These are phyloP conservation scores for Orussus abietinus DNA, from an alignment of 1,140 invertebrate genomes.

Conservation along the genomic window DNA sequence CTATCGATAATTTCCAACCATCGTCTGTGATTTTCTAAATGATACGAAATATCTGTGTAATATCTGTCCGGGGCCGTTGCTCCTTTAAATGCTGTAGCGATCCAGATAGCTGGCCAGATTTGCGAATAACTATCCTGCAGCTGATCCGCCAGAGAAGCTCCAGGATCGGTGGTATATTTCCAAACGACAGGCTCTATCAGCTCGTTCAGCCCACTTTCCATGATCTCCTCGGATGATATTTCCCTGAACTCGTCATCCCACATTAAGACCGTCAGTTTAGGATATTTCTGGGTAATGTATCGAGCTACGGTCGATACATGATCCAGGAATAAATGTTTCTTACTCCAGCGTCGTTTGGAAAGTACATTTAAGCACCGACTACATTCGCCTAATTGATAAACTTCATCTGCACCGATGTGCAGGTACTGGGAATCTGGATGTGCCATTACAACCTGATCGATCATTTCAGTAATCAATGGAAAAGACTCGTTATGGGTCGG, in stretches of 20 bases:
- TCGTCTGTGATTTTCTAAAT: conserved; percentile 69
- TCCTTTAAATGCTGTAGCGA: conserved; percentile 87
- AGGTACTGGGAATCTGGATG: conserved; percentile 63
- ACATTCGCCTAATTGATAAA: conserved; percentile 80
- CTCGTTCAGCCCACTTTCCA: conserved; percentile 61
- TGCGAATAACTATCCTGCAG: conserved; percentile 77
- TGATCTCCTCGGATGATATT: conserved; percentile 61
- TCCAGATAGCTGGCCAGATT: conserved; percentile 83
- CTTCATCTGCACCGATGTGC: conserved; percentile 80
- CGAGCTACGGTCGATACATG: conserved; percentile 64
- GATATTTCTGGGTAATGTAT: conserved; percentile 61
- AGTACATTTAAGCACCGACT: conserved; percentile 61
- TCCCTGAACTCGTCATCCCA: conserved; percentile 94
- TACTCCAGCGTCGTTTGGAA: conserved; percentile 46
- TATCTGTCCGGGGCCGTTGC: conserved; percentile 76
- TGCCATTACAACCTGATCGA: conserved; percentile 73
- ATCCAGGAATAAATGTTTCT: conserved; percentile 64
- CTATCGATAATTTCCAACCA: conserved; percentile 65
- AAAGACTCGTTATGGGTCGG: conserved; percentile 72
- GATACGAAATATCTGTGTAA: conserved; percentile 53
- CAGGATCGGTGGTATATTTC: conserved; percentile 65
- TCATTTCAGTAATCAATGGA: conserved; percentile 69
- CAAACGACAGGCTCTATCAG: conserved; percentile 81
- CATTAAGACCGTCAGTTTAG: conserved; percentile 69
- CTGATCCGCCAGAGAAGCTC: conserved; percentile 52